Percentiles rank a stretch among this genome's conserved stretches.
These are phyloP conservation scores for Drosophila nikananu DNA, from an alignment of 1,140 invertebrate genomes.

Conservation along the genomic window DNA sequence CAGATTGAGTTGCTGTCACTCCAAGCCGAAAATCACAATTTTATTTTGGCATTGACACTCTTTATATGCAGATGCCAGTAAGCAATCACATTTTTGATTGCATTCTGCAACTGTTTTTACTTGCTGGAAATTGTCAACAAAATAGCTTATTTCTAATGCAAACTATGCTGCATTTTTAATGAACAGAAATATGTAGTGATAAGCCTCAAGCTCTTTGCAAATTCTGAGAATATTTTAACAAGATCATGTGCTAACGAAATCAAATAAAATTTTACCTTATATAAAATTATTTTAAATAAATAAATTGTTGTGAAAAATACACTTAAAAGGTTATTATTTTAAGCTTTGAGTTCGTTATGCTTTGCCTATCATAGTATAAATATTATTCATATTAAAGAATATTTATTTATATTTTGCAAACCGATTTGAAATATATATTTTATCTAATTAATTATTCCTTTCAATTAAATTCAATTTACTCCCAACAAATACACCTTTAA, in stretches of 20 bases:
- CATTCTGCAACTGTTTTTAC: slow-evolving; percentile 7
- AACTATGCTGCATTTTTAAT: slow-evolving; percentile 9
- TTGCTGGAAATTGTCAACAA: slow-evolving; percentile 23
- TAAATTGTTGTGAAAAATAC: neutral
- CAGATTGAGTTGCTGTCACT: slow-evolving; percentile 69
- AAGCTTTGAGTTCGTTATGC: too few species aligned
- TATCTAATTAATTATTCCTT: neutral
- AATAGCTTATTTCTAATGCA: slow-evolving; percentile 14
- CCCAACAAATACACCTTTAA: neutral
- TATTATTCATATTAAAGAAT: neutral
- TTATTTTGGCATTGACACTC: slow-evolving; percentile 15
- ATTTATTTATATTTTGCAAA: neutral
- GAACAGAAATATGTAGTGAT: neutral
- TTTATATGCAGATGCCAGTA: neutral
- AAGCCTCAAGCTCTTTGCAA: neutral
- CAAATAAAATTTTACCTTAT: neutral
- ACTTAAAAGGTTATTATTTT: too few species aligned
- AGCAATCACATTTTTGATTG: slow-evolving; percentile 31
- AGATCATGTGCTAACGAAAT: neutral
- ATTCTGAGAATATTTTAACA: neutral
- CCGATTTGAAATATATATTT: neutral
- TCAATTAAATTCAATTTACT: neutral
- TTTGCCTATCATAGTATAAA: neutral
- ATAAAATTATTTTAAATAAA: neutral
- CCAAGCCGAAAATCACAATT: slow-evolving; percentile 35